These are phyloP conservation scores for Drosophila quasianomalipes DNA, from an alignment of 2,888 invertebrate species.

Conservation along the genomic window DNA sequence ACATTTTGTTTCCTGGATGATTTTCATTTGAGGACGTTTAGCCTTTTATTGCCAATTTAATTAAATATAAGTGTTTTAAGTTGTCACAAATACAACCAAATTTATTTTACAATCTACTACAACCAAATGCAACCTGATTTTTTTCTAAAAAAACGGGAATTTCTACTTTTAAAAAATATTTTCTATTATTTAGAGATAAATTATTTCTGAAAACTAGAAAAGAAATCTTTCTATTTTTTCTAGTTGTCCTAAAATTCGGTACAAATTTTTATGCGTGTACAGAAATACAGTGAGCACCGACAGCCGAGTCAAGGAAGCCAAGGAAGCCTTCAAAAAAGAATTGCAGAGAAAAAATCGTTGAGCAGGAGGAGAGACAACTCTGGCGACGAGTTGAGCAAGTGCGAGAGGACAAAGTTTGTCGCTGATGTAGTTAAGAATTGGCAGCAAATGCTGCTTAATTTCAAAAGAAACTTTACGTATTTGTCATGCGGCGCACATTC, in stretches of 20 bases:
- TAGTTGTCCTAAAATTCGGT: neutral
- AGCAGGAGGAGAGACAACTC: slow-evolving; percentile 24
- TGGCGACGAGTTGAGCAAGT: slow-evolving; percentile 18
- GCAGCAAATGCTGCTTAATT: slow-evolving; percentile 82
- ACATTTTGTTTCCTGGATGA: too few species aligned
- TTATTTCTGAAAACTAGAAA: neutral
- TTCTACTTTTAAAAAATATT: neutral
- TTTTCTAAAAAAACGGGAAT: neutral
- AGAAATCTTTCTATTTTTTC: neutral
- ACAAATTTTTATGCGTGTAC: neutral
- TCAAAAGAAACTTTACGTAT: slow-evolving; percentile 82
- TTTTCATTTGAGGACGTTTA: too few species aligned
- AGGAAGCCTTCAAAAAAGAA: slow-evolving; percentile 27
- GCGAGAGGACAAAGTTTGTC: slow-evolving; percentile 77
- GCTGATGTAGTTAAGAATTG: slow-evolving; percentile 82
- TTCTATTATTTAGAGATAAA: neutral
- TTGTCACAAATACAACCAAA: neutral
- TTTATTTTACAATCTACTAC: neutral
- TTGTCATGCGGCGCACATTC: slow-evolving; percentile 81
- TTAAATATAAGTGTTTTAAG: too few species aligned
- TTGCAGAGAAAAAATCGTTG: slow-evolving; percentile 36
- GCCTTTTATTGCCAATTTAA: too few species aligned
- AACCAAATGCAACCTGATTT: too few species aligned
- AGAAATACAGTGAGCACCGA: slow-evolving; percentile 5
- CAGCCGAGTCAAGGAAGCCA: slow-evolving; percentile 38